Evolutionary conservation across 1,140 invertebrate genomes (phyloP).

Genomic region (Cyphomyrmex costatus): DNA sequence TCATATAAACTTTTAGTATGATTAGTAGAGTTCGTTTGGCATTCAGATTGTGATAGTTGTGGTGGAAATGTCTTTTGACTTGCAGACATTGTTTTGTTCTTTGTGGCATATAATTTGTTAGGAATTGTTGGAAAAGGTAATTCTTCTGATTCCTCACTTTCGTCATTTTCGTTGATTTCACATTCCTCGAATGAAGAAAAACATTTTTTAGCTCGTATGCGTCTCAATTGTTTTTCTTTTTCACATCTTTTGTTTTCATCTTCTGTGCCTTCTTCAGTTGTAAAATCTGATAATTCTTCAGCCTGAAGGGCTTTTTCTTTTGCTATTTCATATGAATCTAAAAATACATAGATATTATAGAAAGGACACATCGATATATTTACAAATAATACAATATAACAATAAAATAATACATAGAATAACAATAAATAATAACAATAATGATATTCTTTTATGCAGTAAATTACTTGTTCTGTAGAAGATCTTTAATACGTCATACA

Average conservation of each 20-base stretch:
- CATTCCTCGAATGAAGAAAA: background rate
- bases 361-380: background rate
- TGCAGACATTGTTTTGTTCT: background rate
- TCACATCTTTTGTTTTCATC: background rate
- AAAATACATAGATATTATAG: background rate
- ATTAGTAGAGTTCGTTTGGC: background rate
- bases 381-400: slow-evolving; percentile 16
- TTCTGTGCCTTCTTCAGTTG: background rate
- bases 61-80: background rate
- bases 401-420: background rate
- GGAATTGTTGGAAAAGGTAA: background rate
- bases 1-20: background rate
- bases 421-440: no score
- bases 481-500: background rate
- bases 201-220: background rate
- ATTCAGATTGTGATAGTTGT: background rate
- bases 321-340: slow-evolving; percentile 16
- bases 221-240: background rate
- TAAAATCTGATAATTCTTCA: background rate
- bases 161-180: background rate
- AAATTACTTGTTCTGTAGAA: slow-evolving; percentile 20
- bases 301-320: background rate
- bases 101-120: background rate
- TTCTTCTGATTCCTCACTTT: background rate
- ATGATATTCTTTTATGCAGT: background rate